Evolutionary conservation across 2,888 invertebrate genomes (phyloP).

Genomic region (Monopis laevigella): DNA sequence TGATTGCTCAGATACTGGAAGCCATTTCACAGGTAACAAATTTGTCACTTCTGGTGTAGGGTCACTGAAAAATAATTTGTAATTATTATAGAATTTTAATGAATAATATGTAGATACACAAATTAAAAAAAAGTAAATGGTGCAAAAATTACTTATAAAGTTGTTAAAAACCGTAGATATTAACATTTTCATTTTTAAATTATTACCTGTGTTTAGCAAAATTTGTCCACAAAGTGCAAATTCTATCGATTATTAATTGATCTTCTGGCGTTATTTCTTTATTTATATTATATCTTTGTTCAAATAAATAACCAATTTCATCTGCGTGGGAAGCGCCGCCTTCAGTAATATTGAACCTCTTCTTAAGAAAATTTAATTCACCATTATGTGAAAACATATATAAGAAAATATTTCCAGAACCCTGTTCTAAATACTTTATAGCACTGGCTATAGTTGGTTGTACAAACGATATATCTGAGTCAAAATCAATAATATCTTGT

Average conservation of each 20-base stretch:
- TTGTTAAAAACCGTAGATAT: no score
- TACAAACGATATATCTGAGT: constrained; percentile 7
- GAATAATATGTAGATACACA: no score
- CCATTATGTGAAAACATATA: constrained; percentile 10
- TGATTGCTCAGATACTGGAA: not conserved
- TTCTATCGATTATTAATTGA: constrained; percentile 28
- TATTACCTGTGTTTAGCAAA: constrained; percentile 38
- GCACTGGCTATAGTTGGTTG: constrained; percentile 11
- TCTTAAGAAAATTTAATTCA: constrained; percentile 24
- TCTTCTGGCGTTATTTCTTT: constrained; percentile 24
- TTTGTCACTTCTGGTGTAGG: constrained; percentile 8
- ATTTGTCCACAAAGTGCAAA: constrained; percentile 34
- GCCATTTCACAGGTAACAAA: constrained; percentile 4
- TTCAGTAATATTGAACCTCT: constrained; percentile 20
- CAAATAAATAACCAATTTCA: constrained; percentile 38
- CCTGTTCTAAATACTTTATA: constrained; percentile 20
- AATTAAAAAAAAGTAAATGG: no score
- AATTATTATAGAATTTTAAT: not conserved
- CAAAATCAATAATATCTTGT: constrained; percentile 26
- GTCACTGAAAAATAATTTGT: constrained; percentile 5
- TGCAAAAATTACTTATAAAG: no score
- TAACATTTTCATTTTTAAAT: no score
- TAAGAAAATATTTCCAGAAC: constrained; percentile 22
- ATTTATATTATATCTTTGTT: constrained; percentile 15
- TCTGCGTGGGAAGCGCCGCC: constrained; percentile 32